Evolutionary conservation across 2,888 invertebrate genomes (phyloP).

Genomic region (Ctenicera cuprea): DNA sequence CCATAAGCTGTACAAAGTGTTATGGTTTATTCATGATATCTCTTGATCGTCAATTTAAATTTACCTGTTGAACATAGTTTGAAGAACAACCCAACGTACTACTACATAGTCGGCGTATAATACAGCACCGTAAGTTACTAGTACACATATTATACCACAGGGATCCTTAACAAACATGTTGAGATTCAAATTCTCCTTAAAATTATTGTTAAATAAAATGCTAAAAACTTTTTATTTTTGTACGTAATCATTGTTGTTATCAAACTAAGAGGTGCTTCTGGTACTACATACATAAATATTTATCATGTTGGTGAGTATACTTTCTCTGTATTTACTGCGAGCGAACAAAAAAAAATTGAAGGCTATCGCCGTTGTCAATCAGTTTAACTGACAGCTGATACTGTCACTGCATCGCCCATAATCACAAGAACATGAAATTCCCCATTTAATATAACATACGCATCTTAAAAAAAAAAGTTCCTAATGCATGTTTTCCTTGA

Average conservation of each 20-base stretch:
- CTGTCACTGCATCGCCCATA: too few species aligned
- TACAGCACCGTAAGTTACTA: conserved; percentile 86
- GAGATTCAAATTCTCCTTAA: conserved; percentile 4
- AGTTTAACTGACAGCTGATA: too few species aligned
- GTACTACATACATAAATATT: too few species aligned
- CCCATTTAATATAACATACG: too few species aligned
- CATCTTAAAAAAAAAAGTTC: too few species aligned
- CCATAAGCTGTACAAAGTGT: conserved; percentile 80
- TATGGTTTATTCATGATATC: not conserved
- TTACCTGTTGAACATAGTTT: conserved; percentile 88
- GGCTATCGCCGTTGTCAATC: too few species aligned
- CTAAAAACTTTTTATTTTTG: not conserved
- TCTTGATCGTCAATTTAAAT: not conserved
- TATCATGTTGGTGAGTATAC: too few species aligned
- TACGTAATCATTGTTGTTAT: not conserved
- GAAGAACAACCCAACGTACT: conserved; percentile 87
- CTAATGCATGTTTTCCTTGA: too few species aligned
- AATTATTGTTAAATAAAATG: not conserved
- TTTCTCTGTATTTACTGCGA: too few species aligned
- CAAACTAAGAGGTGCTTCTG: too few species aligned
- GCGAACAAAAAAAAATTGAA: too few species aligned
- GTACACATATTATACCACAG: conserved; percentile 88
- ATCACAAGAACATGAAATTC: too few species aligned
- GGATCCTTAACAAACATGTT: conserved; percentile 82
- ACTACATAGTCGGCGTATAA: conserved; percentile 93